Base-by-base conservation (phyloP, 1,140 invertebrate genomes). In the Macrostomum lignano region DNA sequence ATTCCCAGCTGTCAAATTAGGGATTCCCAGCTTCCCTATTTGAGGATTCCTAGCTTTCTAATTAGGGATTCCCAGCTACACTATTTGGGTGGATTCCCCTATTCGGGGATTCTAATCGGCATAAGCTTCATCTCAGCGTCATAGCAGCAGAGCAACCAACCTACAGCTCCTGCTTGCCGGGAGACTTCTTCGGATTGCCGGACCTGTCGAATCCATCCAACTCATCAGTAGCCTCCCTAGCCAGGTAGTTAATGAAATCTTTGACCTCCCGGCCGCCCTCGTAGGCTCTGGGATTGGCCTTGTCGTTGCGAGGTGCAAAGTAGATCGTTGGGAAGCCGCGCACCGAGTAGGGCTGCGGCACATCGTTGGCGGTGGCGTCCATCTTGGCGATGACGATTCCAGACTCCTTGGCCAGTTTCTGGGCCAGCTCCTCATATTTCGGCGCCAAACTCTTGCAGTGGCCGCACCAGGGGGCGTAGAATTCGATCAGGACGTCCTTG, bases 401-500 rank as follows among this genome's bases (percentile, higher is more conserved):
- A 38, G 77, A 67, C 57, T 96, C 86, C 44, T 73, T 60, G 41
- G 68, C 68, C 46, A 96, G 54, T 64, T 82, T 84, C 37, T 73
- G 70, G 29, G 75, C 88, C 19, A 98, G 60, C 58, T 96, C 82
- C 38, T 91, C 81, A 57, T 67, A 94, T 30, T 79, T 66, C 17
- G 88, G 88, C 25, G 77, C 68, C 11, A 98, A 62, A 52, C 77
- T 79, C 60, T 57, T 91, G 63, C 88, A 98, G 49, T 96, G 88
- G 40, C 86, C 86, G 56, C 88, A 96, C 84, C 84, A 94, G 1
- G 84, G 82, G 21, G 84, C 84, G 60, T 94, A 94, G 60, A 94
- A 94, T 56, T 94, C 84, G 41, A 96, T 70, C 3, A 98, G 61
- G 3, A 77, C 77, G 59, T 98, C 88, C 49, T 84, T 78, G 17